Evolutionary conservation across 2,113 vertebrate genomes (phyloP), one percentile per base, ranked within the genome.

Genomic region (Odocoileus virginianus): DNA sequence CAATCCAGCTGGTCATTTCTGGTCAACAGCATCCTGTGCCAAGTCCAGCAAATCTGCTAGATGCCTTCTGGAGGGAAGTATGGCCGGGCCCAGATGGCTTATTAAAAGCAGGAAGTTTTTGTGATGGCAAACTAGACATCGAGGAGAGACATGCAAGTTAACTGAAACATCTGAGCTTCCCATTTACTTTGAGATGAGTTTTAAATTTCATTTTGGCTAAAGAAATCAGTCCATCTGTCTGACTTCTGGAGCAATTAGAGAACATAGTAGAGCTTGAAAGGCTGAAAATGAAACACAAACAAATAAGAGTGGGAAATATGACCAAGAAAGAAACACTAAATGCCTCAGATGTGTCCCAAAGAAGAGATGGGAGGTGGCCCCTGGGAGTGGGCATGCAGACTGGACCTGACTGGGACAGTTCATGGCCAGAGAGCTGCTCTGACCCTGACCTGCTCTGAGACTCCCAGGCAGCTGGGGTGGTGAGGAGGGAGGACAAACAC

Each of bases 161-260:
- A 50, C 87, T 50, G 52, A 83, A 95, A 92, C 94, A 87, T 87
- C 84, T 89, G 92, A 97, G 92, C 79, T 55, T 84, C 74, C n/a
- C 55, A 10, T 79, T 87, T 43, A 91, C 94, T 95, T 55, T 52
- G 79, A 97, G 92, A 97, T 84, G 71, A 87, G 58, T 97, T 95
- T 96, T 57, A 87, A 85, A 97, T 87, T 95, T 89, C 57, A 78
- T 97, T 94, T 95, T 94, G 90, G 95, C 94, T 92, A 61, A 92
- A 96, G 90, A 97, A 84, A 89, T 52, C 74, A 79, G 90, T 88
- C 96, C 97, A 96, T 97, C 95, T 97, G 96, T 79, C 95, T 90
- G 36, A 94, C 83, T 97, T 95, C 92, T 96, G 87, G 84, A 92
- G 58, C 55, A 95, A 97, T 95, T 94, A 96, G 84, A 61, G 71